phyloP scores from a whole-genome alignment of 2,797 vertebrate genomes.

The Aythya fuligula region DNA sequence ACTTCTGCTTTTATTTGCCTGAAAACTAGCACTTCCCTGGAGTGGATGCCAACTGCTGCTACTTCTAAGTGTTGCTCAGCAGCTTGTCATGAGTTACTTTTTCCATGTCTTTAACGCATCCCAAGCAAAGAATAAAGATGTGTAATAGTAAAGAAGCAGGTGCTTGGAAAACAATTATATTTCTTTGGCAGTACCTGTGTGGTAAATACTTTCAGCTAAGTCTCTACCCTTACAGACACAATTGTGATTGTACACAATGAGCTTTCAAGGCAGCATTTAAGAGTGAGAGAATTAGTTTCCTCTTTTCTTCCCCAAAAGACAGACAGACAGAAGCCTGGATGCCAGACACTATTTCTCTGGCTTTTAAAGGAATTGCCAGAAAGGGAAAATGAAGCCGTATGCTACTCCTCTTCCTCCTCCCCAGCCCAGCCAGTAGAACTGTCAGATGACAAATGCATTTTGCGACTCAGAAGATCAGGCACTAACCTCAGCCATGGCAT shows the following conservation, averaged over 20 bases:
- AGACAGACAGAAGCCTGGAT: not conserved
- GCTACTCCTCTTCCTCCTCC: no score
- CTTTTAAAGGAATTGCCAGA: not conserved
- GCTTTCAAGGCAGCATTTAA: not conserved
- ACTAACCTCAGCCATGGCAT: not conserved
- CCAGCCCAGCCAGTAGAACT: not conserved
- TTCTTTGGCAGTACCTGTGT: not conserved
- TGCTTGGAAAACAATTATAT: slow-evolving; percentile 18
- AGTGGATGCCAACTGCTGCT: not conserved
- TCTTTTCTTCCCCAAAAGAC: not conserved
- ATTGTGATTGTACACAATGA: not conserved
- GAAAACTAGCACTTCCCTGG: not conserved
- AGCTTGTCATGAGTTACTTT: slow-evolving; percentile 45
- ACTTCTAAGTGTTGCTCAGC: slow-evolving; percentile 8
- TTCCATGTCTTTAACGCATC: not conserved
- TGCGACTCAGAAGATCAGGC: not conserved
- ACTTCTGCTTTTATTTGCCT: slow-evolving; percentile 18
- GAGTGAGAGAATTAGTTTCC: not conserved
- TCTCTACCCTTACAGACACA: not conserved
- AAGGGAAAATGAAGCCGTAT: not conserved
- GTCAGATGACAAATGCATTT: not conserved
- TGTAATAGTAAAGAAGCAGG: slow-evolving; percentile 20
- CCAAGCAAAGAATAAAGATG: slow-evolving; percentile 42
- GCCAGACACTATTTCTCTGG: not conserved
- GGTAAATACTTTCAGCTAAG: not conserved